These are phyloP conservation scores for Eustalomyia histrio DNA, from an alignment of 2,888 invertebrate species.

Conservation along the genomic window DNA sequence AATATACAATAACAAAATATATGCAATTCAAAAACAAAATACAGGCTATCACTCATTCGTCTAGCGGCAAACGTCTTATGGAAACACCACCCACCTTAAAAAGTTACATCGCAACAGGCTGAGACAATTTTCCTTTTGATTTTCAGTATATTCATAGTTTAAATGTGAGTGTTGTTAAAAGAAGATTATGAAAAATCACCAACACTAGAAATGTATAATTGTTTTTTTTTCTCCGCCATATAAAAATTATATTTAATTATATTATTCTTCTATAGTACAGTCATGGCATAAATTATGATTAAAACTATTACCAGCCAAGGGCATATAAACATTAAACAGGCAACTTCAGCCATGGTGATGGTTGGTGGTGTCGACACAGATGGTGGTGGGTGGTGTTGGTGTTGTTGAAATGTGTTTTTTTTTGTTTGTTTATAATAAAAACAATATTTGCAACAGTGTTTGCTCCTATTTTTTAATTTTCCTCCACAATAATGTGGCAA, in stretches of 20 bases:
- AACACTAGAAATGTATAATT: constrained; percentile 66
- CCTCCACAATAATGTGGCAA: not conserved
- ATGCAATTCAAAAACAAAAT: too few relatives aligned
- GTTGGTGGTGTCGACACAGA: not conserved
- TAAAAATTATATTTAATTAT: not conserved
- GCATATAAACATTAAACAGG: constrained; percentile 84
- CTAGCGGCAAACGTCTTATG: too few relatives aligned
- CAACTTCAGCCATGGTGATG: constrained; percentile 77
- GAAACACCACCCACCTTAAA: too few relatives aligned
- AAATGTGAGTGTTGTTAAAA: not conserved
- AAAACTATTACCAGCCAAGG: constrained; percentile 85
- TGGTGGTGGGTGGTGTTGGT: constrained; percentile 71
- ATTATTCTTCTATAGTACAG: constrained; percentile 80
- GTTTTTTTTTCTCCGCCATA: constrained; percentile 21
- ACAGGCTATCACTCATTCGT: too few relatives aligned
- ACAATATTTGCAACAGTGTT: not conserved
- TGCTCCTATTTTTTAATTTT: not conserved
- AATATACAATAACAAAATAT: too few relatives aligned
- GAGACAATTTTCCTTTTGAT: too few relatives aligned
- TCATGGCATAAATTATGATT: constrained; percentile 84
- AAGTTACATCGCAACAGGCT: too few relatives aligned
- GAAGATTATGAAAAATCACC: not conserved
- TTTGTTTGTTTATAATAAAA: not conserved
- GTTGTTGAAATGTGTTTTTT: constrained; percentile 12
- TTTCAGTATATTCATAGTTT: not conserved